Evolutionary conservation across 1,140 invertebrate genomes (phyloP).

Genomic region (Sycophaga agraensis): DNA sequence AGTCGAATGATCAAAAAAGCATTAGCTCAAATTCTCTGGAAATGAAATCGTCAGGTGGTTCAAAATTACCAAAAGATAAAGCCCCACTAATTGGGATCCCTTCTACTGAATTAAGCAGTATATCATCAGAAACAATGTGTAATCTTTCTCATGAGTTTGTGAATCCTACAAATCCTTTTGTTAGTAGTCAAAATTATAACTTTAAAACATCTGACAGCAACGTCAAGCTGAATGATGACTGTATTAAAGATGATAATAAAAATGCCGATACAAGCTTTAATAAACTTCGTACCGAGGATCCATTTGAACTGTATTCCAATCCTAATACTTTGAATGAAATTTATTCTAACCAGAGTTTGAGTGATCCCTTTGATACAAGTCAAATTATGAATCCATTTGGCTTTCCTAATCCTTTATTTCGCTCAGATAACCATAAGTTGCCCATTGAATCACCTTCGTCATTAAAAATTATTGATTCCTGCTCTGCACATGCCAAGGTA

Average conservation of each 20-base stretch:
- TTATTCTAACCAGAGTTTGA: constrained; percentile 3
- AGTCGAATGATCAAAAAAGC: background rate
- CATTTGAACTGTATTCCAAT: constrained; percentile 19
- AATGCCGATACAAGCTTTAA: background rate
- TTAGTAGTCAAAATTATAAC: background rate
- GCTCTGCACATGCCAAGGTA: constrained; percentile 48
- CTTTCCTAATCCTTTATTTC: constrained; percentile 35
- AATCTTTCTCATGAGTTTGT: constrained; percentile 24
- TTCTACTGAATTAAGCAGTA: background rate
- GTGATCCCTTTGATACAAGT: constrained; percentile 49
- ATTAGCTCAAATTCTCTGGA: background rate
- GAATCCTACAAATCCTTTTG: constrained; percentile 34
- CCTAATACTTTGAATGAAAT: background rate
- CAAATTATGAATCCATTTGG: constrained; percentile 39
- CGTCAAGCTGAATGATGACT: background rate
- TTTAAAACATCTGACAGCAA: background rate
- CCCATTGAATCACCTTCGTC: constrained; percentile 34
- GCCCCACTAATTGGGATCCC: background rate
- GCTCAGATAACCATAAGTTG: constrained; percentile 32
- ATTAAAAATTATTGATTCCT: constrained; percentile 42
- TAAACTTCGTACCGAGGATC: constrained; percentile 9
- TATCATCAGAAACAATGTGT: background rate
- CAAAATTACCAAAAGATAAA: background rate
- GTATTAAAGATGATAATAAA: background rate
- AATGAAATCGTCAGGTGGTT: background rate